Evolutionary conservation across 1,140 invertebrate species (phyloP).

Genomic region (Tribolium castaneum): DNA sequence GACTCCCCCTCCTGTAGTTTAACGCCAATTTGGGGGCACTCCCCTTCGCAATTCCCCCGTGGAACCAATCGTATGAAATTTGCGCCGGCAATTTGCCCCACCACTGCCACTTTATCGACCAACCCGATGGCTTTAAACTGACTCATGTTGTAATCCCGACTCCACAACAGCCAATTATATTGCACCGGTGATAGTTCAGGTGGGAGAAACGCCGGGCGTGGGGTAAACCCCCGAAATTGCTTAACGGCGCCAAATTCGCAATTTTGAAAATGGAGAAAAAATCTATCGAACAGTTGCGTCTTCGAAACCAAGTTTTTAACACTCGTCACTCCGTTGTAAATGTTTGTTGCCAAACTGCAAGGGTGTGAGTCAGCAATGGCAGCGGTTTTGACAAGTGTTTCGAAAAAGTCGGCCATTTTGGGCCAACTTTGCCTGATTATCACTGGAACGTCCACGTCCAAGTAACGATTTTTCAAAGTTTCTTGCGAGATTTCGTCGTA

Average conservation of each 20-base stretch:
- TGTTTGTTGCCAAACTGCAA: slow-evolving; percentile 56
- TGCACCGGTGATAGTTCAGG: slow-evolving; percentile 79
- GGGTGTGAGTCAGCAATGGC: slow-evolving; percentile 51
- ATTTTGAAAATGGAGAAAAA: slow-evolving; percentile 89
- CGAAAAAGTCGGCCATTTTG: slow-evolving; percentile 26
- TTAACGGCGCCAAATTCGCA: slow-evolving; percentile 80
- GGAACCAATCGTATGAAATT: slow-evolving; percentile 75
- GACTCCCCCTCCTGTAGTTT: slow-evolving; percentile 77
- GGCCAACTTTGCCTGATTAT: slow-evolving; percentile 52
- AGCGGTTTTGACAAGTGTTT: slow-evolving; percentile 29
- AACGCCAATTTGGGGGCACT: slow-evolving; percentile 74
- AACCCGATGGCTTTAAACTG: slow-evolving; percentile 80
- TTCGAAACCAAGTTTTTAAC: slow-evolving; percentile 46
- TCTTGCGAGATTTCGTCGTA: slow-evolving; percentile 41
- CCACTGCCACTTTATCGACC: slow-evolving; percentile 75
- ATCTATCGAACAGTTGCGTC: slow-evolving; percentile 67
- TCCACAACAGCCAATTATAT: slow-evolving; percentile 85
- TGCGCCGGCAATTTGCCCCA: slow-evolving; percentile 79
- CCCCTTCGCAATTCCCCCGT: slow-evolving; percentile 74
- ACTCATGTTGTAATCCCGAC: slow-evolving; percentile 78
- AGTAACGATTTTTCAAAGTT: slow-evolving; percentile 46
- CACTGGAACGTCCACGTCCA: slow-evolving; percentile 54
- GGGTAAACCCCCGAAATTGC: slow-evolving; percentile 69
- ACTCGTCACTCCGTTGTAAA: slow-evolving; percentile 29
- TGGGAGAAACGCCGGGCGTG: slow-evolving; percentile 80